Evolutionary conservation across 2,113 vertebrate species (phyloP), one percentile per base, ranked within the genome.

Genomic region (Misgurnus anguillicaudatus): DNA sequence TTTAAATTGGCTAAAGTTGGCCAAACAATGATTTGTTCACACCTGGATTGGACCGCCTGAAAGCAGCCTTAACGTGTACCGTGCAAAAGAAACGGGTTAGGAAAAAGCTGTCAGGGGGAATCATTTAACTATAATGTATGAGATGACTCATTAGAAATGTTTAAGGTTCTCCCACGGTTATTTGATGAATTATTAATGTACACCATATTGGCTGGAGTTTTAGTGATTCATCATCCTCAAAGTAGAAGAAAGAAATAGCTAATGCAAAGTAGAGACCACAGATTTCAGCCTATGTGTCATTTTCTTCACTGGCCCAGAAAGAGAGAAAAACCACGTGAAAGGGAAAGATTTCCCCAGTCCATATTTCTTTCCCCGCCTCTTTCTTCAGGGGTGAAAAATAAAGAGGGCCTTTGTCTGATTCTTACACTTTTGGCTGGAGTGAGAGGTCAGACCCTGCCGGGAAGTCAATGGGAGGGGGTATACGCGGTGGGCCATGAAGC

Each of bases 381-480:
- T 81, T 58, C 60, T 86, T 60, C 45, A 41, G 51, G 24, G 70
- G 60, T 31, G 55, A 77, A 77, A 70, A 85, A 65, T 51, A 69
- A 86, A 82, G 57, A 51, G 31, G 39, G 6, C 69, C 84, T 85
- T 84, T 86, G 84, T 85, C 66, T 60, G 58, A 58, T 77, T 62
- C 41, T 21, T 73, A 61, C 67, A 47, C 61, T 51, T 58, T 77
- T 68, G 64, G 51, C 61, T 45, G 68, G 47, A 42, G 61, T 47
- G 57, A 77, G 53, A 47, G 77, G 73, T 74, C 74, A 75, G 14
- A 21, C 80, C 36, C 58, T 73, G 77, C 65, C 83, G 67, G 74
- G 74, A 83, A 86, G 71, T 55, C 48, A 10, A 57, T 66, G 36
- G 76, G 63, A 58, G 64, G 51, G 31, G 14, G 76, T 21, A 47